phyloP scores from a whole-genome alignment of 2,888 invertebrate species.

The Sclerodermus sp. region DNA sequence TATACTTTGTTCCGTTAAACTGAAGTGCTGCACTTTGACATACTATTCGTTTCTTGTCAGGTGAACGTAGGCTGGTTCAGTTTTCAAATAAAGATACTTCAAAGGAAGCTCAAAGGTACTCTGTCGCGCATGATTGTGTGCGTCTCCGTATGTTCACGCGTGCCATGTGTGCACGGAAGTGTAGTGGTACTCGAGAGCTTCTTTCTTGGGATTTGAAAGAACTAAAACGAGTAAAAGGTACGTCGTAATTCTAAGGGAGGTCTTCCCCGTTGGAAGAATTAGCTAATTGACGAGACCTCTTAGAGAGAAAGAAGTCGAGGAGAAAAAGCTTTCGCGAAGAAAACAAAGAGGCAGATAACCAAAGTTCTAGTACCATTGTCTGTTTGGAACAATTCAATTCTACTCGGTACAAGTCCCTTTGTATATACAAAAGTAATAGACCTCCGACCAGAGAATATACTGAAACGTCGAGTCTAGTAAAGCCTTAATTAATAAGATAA shows the following conservation, averaged over 20 bases:
- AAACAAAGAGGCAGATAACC: constrained; percentile 33
- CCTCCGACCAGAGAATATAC: neutral
- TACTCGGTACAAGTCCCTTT: constrained; percentile 21
- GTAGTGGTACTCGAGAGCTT: constrained; percentile 2
- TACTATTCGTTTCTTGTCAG: neutral
- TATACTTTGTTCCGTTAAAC: constrained; percentile 8
- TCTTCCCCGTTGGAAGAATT: constrained; percentile 39
- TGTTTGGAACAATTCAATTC: constrained; percentile 31
- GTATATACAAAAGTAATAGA: constrained; percentile 3
- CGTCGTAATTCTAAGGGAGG: constrained; percentile 23
- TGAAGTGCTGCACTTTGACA: neutral
- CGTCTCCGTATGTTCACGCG: neutral
- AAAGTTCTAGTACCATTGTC: constrained; percentile 27
- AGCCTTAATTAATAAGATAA: too few relatives aligned
- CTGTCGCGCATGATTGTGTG: constrained; percentile 8
- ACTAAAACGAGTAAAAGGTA: constrained; percentile 31
- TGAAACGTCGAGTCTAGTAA: too few relatives aligned
- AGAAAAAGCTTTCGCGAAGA: constrained; percentile 12
- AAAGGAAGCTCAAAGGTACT: constrained; percentile 28
- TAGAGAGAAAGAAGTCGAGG: constrained; percentile 11
- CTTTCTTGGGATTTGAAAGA: constrained; percentile 19
- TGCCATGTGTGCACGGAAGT: constrained; percentile 2
- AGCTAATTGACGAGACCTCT: constrained; percentile 46
- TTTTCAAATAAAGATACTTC: constrained; percentile 29
- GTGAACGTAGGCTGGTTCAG: constrained; percentile 15